Evolutionary conservation across 1,140 invertebrate genomes (phyloP), one percentile per base, ranked within the genome.

Genomic region (Drusus annulatus): DNA sequence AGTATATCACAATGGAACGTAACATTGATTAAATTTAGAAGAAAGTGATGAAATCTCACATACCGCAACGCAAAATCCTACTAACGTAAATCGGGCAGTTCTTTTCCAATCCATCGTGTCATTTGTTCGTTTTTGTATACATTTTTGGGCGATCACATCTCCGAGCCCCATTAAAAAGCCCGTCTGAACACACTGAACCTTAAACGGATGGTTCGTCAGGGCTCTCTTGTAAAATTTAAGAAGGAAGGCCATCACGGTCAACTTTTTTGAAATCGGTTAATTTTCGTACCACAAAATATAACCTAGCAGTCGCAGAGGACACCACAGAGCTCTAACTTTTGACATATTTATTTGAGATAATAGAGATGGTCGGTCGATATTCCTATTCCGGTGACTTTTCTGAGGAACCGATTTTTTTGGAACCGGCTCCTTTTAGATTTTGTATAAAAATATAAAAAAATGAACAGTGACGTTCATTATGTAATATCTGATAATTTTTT

Each of bases 131-230:
- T 76, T 76, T 31, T 76, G 73, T 7, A 76, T 31, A 45, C 21
- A 56, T 54, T 58, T 76, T 52, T 80, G 79, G 2, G 79, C 71
- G 21, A 76, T 31, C 21, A 80, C 50, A 60, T 80, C 79, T 19
- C 79, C 79, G 16, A 76, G 25, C 13, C 73, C 79, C 79, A 80
- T 80, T 23, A 80, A 56, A 68, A 76, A 51, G n/a, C 79, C 79
- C 1, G 73, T 56, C 52, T 80, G 79, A 56, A 76, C 56, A 15
- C 69, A 74, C 54, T 74, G 68, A n/a, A 69, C 69, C 19, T 74
- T 10, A 74, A 63, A 23, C 21, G 78, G 77, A 7, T 73, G 25
- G 13, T 28, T 79, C 36, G 56, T 31, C 17, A 79, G n/a, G 15
- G 51, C 51, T 31, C 15, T 28, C n/a, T 36, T 45, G 17, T 79